Evolutionary conservation across 2,797 vertebrate species (phyloP), one percentile per base, ranked within the genome.

Genomic region (Allobates femoralis): DNA sequence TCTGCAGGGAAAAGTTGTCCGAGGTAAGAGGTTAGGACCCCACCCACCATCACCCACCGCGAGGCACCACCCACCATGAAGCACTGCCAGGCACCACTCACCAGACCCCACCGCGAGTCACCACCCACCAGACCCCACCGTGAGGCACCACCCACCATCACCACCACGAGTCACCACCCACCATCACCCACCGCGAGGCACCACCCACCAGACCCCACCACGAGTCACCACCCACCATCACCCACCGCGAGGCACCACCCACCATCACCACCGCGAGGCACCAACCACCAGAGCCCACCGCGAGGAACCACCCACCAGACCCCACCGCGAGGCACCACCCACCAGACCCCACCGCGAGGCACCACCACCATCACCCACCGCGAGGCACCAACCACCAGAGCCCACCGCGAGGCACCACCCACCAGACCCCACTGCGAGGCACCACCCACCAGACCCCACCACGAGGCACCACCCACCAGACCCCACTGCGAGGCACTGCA

Each of bases 1-100:
- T 97, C 98, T 99, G 88, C 6, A 60, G 28, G 87, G 85, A 23
- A 11, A 87, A 12, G 23, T 51, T 16, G 77, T 89, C 73, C 62
- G 51, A n/a, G 2, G 1, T 28, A 28, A 81, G 7, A 16, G 1
- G 55, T 51, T 8, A 10, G 5, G 11, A 23, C 21, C 21, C 5
- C 56, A 58, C 19, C 56, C 8, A 21, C 21, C 4, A 18, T 2
- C 23, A 8, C 56, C 19, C 56, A 23, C 21, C 5, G 21, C 23
- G 26, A 66, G 14, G n/a, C 12, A 66, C 28, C 15, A 1, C 62
- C 6, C 37, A 41, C 37, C 37, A 41, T n/a, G n/a, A n/a, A n/a
- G n/a, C n/a, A n/a, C n/a, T n/a, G 4, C 55, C 0, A 58, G 58
- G 23, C 26, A 64, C 60, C 12, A 3, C 60, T 4, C n/a, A n/a